Conservation (phyloP, 2,888 invertebrate genomes). For the Ischnus inquisitorius region DNA sequence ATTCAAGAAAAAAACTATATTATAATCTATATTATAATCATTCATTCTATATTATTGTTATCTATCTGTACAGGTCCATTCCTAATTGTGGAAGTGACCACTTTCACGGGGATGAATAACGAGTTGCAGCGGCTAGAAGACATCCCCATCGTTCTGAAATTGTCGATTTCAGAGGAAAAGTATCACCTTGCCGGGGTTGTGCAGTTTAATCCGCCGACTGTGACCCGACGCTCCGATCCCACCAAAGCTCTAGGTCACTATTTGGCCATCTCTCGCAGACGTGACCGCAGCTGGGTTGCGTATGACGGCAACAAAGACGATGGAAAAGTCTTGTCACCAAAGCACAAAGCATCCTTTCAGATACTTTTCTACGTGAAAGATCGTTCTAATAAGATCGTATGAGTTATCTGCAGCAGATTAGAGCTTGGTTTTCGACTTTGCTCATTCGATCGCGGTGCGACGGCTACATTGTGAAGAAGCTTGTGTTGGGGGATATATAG, state of each 20-base stretch:
- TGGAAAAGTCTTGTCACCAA: neutral
- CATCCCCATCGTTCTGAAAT: neutral
- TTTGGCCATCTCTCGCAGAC: neutral
- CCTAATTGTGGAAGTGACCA: neutral
- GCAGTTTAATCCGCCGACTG: neutral
- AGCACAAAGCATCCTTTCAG: neutral
- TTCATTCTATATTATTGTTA: neutral
- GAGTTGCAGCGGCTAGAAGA: neutral
- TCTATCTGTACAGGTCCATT: conserved; percentile 16
- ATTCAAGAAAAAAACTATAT: too few relatives aligned
- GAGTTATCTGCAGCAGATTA: too few relatives aligned
- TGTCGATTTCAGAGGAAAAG: neutral
- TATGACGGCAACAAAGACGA: neutral
- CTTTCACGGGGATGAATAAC: neutral
- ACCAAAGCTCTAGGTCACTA: neutral
- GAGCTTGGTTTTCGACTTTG: too few relatives aligned
- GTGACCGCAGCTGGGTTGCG: conserved; percentile 8
- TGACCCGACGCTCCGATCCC: neutral
- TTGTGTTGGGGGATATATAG: too few relatives aligned
- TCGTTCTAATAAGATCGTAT: too few relatives aligned
- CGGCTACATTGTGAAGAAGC: too few relatives aligned
- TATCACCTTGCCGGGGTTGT: conserved; percentile 13
- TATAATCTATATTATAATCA: neutral
- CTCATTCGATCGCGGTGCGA: too few relatives aligned
- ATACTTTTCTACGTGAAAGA: conserved; percentile 1